These are phyloP conservation scores for Crotalus horridus DNA, from an alignment of 2,113 vertebrate genomes.

Conservation along the genomic window DNA sequence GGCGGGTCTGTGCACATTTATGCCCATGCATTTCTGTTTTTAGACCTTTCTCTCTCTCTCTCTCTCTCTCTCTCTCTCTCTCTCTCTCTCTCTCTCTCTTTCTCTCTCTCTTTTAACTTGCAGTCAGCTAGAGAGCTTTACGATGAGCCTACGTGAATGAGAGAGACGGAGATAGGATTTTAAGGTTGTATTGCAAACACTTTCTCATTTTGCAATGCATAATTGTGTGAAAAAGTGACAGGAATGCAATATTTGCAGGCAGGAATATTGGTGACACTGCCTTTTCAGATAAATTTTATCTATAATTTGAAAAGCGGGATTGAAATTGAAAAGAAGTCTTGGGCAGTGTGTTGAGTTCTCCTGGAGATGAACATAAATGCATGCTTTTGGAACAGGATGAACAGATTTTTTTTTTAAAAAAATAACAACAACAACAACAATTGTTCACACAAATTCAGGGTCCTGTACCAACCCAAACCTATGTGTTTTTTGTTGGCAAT, in stretches of 20 bases:
- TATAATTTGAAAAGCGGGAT: constrained; percentile 3
- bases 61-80: too few relatives aligned
- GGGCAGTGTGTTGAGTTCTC: not conserved
- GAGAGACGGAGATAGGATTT: not conserved
- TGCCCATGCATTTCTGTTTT: too few relatives aligned
- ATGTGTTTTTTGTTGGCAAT: not conserved
- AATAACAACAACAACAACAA: not conserved
- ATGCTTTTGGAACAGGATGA: not conserved
- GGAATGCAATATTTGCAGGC: not conserved
- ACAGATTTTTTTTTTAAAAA: not conserved
- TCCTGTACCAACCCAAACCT: not conserved
- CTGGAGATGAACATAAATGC: not conserved
- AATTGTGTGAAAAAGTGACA: not conserved
- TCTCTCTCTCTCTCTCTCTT: too few relatives aligned
- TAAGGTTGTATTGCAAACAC: not conserved
- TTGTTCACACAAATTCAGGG: not conserved
- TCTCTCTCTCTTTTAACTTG: not conserved
- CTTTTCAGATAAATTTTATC: not conserved
- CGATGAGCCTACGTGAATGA: not conserved
- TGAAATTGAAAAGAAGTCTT: not conserved
- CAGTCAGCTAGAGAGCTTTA: not conserved
- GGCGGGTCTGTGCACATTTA: too few relatives aligned
- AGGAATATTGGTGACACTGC: not conserved
- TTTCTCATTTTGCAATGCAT: rapidly evolving
- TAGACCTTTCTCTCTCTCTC: too few relatives aligned